Evolutionary conservation across 2,797 vertebrate species (phyloP), one percentile per base, ranked within the genome.

Genomic region (Pelochelys cantorii): DNA sequence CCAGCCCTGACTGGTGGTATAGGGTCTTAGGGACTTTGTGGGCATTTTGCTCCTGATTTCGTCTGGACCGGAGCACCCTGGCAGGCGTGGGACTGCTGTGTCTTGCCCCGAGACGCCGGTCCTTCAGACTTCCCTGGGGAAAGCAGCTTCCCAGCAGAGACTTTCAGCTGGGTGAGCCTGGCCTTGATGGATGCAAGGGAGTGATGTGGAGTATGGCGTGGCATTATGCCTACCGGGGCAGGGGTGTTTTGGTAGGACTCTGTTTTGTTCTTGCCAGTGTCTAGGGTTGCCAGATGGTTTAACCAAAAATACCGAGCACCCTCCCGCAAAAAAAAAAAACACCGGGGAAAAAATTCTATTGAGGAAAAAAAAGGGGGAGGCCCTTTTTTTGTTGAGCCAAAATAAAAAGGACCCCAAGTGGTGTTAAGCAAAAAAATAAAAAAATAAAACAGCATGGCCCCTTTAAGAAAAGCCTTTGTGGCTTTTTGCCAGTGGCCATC

Each of bases 161-260:
- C 18, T 17, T 71, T 71, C 65, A 71, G 65, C 18, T 71, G n/a
- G 65, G n/a, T 34, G 65, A 71, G n/a, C 20, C 17, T 4, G 18
- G n/a, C 10, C 60, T n/a, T 22, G n/a, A 68, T 20, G 9, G n/a
- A 18, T n/a, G 34, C 10, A 4, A 10, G 18, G n/a, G 18, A n/a
- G 17, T 68, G 18, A n/a, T 34, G 10, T 4, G 17, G 65, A 31
- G 31, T 14, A 31, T n/a, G 10, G 31, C 31, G 31, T 34, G n/a
- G 62, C 31, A 68, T 34, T 20, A 31, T 18, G 31, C n/a, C 29
- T 2, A 3, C 3, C 1, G 23, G 8, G 13, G 59, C 2, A 5
- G 13, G 29, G 29, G 14, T 62, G 59, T 62, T 62, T 62, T 62
- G 15, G 31, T 65, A n/a, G 62, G 62, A 15, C 31, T 65, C n/a